Base-by-base conservation (phyloP, 2,113 vertebrate genomes). In the Lagopus leucura region DNA sequence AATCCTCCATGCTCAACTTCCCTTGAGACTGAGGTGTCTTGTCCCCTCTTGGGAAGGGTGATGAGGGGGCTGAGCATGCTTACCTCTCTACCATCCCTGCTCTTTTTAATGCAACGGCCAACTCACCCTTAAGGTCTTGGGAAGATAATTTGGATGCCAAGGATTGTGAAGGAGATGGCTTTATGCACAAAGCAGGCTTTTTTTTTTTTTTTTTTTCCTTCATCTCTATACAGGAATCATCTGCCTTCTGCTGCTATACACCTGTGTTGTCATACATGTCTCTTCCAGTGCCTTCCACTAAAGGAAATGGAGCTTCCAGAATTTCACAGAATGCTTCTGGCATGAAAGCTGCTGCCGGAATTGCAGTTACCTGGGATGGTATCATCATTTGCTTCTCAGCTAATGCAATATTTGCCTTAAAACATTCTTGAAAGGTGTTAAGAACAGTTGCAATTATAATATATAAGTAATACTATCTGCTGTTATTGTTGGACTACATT, bases 31-130 rank as follows among this genome's bases (percentile, higher is more conserved):
- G 28, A 47, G 52, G 43, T 2, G 1, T 30, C 52, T 32, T 1
- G 1, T n/a, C 52, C 28, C 21, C 55, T 67, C 3, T 11, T 0
- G 7, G 34, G 6, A 28, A 27, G 1, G 2, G 4, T 2, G 9
- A 2, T 1, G 3, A 0, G 2, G 42, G 45, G 10, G 16, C 25
- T 58, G 52, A 28, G 55, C 43, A 19, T 0, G 15, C 64, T 87
- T 61, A 60, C 20, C 36, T 57, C 72, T 67, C 72, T 58, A 24
- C 27, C 36, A 38, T 14, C 19, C 11, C 48, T 54, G 3, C 19
- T 76, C n/a, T 60, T 65, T 64, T 16, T 42, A 34, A 88, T 77
- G 47, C 32, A 74, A 12, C 6, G 20, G 42, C 11, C 67, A 89
- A 55, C 15, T 7, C 28, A n/a, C 40, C 42, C 16, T 71, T 6